Evolutionary conservation across 1,140 invertebrate genomes (phyloP), one percentile per base, ranked within the genome.

Genomic region (Tetraneura akinire): DNA sequence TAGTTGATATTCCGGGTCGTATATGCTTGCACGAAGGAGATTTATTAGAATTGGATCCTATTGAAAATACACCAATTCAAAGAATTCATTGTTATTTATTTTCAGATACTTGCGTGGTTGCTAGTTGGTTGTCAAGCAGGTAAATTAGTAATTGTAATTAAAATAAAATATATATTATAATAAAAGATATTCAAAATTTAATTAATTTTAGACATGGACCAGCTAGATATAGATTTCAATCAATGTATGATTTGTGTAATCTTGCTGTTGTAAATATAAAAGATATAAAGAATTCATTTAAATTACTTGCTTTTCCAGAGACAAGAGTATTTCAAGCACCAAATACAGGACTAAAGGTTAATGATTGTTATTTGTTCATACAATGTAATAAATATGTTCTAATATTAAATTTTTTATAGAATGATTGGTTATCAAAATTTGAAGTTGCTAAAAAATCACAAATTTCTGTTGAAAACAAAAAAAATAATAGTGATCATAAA

Each of bases 201-300:
- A 26, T 64, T 37, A 60, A 73, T 68, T 82, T 18, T 81, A 91
- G 90, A 82, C 88, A 92, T 83, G 93, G 93, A 29, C 91, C 91
- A 57, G 94, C 95, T 82, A 90, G 93, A 82, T 96, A 96, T 84
- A 93, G 95, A 86, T 95, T 96, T 87, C 92, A 97, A 86, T 91
- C 90, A 8, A 90, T 94, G 83, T 98, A 98, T 85, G 94, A 97
- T 83, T 88, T 98, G 3, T 94, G 95, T 84, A 95, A 91, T 85
- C 86, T 99, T 81, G 96, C 96, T 42, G 92, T 98, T 23, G 96
- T 99, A 0, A 99, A 99, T 88, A 94, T 98, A 5, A 89, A 94
- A 83, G 96, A 98, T 87, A 87, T 96, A 80, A 94, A 93, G 66
- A 93, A 91, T 80, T 94, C 95, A 5, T 97, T 98, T 83, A 98